Conservation (phyloP, 1,140 invertebrate species). For the Lithobius niger region DNA sequence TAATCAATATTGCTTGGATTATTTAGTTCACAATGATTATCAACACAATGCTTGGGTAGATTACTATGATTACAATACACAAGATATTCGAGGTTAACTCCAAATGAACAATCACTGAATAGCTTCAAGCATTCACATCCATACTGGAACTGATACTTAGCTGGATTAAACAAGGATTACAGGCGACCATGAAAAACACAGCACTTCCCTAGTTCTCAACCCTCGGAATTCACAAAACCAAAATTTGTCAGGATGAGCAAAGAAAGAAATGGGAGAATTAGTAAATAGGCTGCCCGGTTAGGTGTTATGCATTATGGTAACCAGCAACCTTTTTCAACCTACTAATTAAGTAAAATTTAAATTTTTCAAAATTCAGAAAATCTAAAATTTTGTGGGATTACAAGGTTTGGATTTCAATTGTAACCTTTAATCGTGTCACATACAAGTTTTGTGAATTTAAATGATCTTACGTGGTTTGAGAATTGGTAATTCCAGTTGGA, state of each 20-base stretch:
- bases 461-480: background rate
- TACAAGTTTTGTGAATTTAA: background rate
- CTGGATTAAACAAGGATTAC: too few species aligned
- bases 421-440: background rate
- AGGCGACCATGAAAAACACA: background rate
- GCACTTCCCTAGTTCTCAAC: background rate
- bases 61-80: too few species aligned
- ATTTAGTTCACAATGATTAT: too few species aligned
- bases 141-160: too few species aligned
- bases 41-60: too few species aligned
- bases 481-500: too few species aligned
- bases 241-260: background rate
- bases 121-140: too few species aligned
- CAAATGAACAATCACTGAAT: too few species aligned
- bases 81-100: too few species aligned
- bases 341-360: background rate
- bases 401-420: background rate
- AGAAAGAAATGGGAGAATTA: background rate
- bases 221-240: background rate
- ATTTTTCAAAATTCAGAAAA: background rate
- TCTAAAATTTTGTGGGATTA: background rate
- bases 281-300: background rate
- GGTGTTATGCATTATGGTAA: background rate
- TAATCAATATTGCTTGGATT: too few species aligned
- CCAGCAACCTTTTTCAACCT: background rate